Evolutionary conservation across 1,140 invertebrate genomes (phyloP).

Genomic region (Apis florea): DNA sequence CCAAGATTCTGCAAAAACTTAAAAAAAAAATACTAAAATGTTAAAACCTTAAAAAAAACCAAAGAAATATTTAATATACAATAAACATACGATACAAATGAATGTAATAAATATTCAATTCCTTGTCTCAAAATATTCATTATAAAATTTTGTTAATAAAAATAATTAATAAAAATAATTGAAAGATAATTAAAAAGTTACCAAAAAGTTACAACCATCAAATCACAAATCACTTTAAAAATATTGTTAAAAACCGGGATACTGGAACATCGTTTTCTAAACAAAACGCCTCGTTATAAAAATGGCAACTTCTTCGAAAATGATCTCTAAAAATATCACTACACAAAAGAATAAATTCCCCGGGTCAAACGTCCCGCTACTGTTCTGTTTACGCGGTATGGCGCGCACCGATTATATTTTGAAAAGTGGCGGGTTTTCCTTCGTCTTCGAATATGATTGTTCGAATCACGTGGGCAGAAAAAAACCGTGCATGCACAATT

Average conservation of each 20-base stretch:
- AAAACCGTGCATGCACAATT: neutral
- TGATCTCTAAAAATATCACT: neutral
- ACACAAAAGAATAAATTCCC: neutral
- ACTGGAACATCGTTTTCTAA: neutral
- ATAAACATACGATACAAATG: too few species aligned
- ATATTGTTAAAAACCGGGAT: neutral
- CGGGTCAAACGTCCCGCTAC: neutral
- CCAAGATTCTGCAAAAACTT: too few species aligned
- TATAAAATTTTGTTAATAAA: too few species aligned
- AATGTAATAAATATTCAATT: too few species aligned
- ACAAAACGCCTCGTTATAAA: neutral
- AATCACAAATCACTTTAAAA: neutral
- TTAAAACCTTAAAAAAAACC: too few species aligned
- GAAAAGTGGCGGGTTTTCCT: neutral
- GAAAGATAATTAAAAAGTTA: neutral
- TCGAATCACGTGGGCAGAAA: neutral
- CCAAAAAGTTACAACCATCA: neutral
- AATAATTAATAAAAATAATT: too few species aligned
- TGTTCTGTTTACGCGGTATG: neutral
- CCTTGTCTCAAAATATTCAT: too few species aligned
- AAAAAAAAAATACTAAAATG: too few species aligned
- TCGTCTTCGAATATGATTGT: neutral
- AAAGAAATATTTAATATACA: too few species aligned
- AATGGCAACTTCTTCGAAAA: neutral
- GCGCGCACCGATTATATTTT: too few species aligned